phyloP scores from a whole-genome alignment of 1,140 invertebrate genomes.

The Harpegnathos saltator region DNA sequence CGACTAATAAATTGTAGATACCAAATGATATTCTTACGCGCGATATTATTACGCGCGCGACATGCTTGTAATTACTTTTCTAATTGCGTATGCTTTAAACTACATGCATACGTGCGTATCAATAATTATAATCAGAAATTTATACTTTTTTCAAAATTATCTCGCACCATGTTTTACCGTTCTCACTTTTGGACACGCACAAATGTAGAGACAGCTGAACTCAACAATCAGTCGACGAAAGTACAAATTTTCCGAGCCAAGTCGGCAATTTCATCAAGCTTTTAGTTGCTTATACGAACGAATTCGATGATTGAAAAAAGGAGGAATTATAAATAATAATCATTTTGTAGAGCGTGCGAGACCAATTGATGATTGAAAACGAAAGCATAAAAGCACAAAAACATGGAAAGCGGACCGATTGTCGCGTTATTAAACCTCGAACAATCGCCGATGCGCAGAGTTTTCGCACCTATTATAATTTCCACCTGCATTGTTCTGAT shows the following conservation, averaged over 20 bases:
- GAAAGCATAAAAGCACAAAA: background rate
- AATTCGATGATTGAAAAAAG: background rate
- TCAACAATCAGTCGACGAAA: no score
- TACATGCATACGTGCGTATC: no score
- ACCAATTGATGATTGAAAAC: background rate
- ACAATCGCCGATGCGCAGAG: background rate
- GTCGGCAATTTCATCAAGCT: background rate
- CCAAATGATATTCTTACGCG: conserved; percentile 12
- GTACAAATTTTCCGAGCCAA: no score
- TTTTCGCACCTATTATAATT: conserved; percentile 57
- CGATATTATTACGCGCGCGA: no score
- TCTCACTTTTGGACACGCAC: no score
- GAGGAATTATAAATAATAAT: background rate
- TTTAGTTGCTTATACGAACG: background rate
- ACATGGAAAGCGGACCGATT: no score
- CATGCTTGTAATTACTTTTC: no score
- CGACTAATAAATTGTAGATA: background rate
- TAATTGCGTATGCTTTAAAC: no score
- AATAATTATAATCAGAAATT: no score
- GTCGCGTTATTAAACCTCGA: background rate
- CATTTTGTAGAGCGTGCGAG: background rate
- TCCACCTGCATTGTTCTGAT: conserved; percentile 41
- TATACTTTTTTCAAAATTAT: no score
- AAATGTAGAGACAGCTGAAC: no score
- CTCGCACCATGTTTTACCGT: no score